Conservation (phyloP, 2,113 vertebrate species). For the Dipodomys merriami region DNA sequence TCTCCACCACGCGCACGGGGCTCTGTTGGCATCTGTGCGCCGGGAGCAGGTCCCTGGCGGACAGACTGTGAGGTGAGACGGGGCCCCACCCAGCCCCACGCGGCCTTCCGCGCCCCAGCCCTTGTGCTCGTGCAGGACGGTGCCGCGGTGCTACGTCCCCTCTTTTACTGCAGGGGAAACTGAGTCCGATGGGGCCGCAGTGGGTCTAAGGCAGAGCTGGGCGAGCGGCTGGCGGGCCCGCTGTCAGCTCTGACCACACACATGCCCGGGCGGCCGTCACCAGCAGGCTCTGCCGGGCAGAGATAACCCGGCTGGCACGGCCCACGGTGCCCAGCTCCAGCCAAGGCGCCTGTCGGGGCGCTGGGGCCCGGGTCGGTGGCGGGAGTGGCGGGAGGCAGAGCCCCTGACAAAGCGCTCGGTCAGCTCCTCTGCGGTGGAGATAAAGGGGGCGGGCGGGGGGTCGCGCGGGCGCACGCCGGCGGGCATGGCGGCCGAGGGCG, state of each 20-base stretch:
- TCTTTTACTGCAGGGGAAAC: neutral
- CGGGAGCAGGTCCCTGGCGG: neutral
- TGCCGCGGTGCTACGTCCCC: accelerated
- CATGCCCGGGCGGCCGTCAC: conserved; percentile 62
- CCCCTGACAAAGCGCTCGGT: conserved; percentile 82
- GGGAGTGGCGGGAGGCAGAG: conserved; percentile 85
- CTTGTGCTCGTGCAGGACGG: neutral
- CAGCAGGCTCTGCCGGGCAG: conserved; percentile 75
- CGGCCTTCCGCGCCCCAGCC: neutral
- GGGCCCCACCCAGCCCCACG: neutral
- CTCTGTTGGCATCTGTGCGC: no score
- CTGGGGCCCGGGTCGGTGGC: conserved; percentile 74
- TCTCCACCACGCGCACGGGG: no score
- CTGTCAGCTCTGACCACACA: neutral
- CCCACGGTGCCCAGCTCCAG: conserved; percentile 72
- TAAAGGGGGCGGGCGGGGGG: conserved; percentile 78
- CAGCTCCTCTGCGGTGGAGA: conserved; percentile 85
- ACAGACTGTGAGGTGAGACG: neutral
- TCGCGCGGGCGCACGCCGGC: conserved; percentile 80
- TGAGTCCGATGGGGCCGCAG: neutral
- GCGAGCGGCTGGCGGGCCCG: no score
- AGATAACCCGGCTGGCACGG: conserved; percentile 85
- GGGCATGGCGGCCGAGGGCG: conserved; percentile 85
- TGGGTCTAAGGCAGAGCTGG: neutral
- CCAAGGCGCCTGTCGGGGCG: conserved; percentile 78